A percentile compares a stretch with the other conserved stretches of the same genome.
Evolutionary conservation across 2,113 vertebrate genomes (phyloP).

Genomic region (Telmatochromis sp.): DNA sequence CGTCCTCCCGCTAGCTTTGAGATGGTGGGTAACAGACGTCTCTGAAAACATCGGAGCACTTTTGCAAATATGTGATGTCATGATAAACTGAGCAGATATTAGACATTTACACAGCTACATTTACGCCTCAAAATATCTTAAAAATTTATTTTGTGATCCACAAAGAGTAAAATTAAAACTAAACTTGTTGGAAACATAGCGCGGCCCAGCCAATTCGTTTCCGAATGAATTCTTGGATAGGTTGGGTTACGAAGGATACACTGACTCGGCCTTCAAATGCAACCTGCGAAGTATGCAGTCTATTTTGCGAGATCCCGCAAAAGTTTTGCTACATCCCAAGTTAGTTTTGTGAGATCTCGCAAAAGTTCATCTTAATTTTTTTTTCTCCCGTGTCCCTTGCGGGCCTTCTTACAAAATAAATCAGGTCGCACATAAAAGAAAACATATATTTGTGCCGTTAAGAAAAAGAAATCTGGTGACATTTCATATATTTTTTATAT

Average conservation of each 20-base stretch:
- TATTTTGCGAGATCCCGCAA: background rate
- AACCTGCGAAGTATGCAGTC: background rate
- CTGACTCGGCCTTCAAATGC: background rate
- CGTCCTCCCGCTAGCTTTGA: background rate
- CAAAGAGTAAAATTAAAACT: background rate
- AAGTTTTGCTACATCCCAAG: background rate
- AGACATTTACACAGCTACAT: background rate
- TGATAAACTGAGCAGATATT: background rate
- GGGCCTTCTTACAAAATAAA: background rate
- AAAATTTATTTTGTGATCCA: background rate
- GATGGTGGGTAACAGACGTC: background rate
- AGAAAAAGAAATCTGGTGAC: background rate
- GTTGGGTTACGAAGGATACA: background rate
- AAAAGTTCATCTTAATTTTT: background rate
- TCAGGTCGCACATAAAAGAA: background rate
- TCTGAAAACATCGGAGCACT: background rate
- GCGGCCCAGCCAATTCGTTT: too few relatives aligned
- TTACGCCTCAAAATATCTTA: background rate
- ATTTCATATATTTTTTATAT: background rate
- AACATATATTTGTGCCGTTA: background rate
- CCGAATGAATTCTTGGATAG: background rate
- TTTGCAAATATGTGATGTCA: background rate
- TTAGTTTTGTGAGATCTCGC: background rate
- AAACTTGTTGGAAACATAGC: background rate
- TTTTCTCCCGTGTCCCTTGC: background rate